Conservation (phyloP, 2,797 vertebrate species). For the Buceros bicornis region DNA sequence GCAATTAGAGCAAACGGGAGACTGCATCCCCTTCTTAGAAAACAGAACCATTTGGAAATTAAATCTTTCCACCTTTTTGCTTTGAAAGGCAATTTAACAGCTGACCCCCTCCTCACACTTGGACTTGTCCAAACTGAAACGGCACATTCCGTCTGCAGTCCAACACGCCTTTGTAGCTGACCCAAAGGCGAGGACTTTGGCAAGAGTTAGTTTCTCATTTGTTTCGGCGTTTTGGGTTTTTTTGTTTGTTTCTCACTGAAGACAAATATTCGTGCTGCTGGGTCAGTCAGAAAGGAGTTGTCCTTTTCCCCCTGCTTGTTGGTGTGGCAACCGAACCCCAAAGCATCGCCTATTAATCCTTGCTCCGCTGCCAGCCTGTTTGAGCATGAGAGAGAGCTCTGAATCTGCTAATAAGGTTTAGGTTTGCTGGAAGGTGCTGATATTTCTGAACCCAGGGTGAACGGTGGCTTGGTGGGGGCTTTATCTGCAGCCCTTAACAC, state of each 20-base stretch:
- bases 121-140: not conserved
- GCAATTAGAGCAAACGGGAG: not conserved
- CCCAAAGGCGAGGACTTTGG: not conserved
- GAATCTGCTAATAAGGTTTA: not conserved
- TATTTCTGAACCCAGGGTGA: not conserved
- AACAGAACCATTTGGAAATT: not conserved
- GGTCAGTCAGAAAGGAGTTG: not conserved
- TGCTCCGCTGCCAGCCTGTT: not conserved
- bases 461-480: not conserved
- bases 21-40: not conserved
- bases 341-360: not conserved
- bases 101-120: conserved; percentile 42
- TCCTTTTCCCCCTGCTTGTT: not conserved
- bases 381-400: not conserved
- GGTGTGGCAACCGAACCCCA: not conserved
- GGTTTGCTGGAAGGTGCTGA: not conserved
- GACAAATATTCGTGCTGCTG: conserved; percentile 43
- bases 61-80: conserved; percentile 63
- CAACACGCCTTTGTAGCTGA: not conserved
- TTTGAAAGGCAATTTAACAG: conserved; percentile 53
- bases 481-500: not conserved
- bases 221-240: not conserved
- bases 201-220: not conserved
- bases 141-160: not conserved
- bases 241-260: not conserved